Conservation (phyloP, 2,888 invertebrate species). For the Watsonalla cultraria region DNA sequence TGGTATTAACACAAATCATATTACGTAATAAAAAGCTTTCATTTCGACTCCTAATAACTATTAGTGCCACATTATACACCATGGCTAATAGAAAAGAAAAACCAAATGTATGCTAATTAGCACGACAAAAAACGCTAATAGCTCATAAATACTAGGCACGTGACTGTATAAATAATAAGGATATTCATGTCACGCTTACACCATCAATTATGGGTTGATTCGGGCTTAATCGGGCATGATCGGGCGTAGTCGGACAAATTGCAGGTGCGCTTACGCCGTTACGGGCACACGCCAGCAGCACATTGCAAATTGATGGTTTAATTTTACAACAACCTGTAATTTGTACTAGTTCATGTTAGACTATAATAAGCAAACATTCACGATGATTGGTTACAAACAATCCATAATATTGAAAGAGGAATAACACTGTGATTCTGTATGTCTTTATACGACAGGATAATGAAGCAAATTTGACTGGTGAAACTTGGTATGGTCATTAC, state of each 20-base stretch:
- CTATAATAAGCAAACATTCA: not conserved
- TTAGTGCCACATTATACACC: not conserved
- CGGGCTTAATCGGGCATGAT: slow-evolving; percentile 21
- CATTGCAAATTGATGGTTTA: slow-evolving; percentile 50
- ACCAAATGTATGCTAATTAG: not conserved
- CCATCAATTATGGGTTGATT: slow-evolving; percentile 32
- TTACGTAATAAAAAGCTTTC: not conserved
- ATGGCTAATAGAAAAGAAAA: not conserved
- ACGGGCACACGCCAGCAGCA: slow-evolving; percentile 34
- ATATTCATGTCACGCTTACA: slow-evolving; percentile 27
- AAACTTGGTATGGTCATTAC: too few species aligned
- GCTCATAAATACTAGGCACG: slow-evolving; percentile 3
- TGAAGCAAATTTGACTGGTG: too few species aligned
- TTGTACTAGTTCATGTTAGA: not conserved
- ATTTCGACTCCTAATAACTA: not conserved
- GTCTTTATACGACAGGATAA: too few species aligned
- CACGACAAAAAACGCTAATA: not conserved
- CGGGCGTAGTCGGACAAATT: slow-evolving; percentile 25
- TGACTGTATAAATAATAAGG: slow-evolving; percentile 9
- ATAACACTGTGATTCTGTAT: too few species aligned
- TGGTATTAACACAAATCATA: not conserved
- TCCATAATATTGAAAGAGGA: too few species aligned
- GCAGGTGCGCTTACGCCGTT: slow-evolving; percentile 37
- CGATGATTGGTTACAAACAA: too few species aligned
- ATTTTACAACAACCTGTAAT: slow-evolving; percentile 16